Conservation (phyloP, 2,888 invertebrate species). For the Bhutanitis thaidina region DNA sequence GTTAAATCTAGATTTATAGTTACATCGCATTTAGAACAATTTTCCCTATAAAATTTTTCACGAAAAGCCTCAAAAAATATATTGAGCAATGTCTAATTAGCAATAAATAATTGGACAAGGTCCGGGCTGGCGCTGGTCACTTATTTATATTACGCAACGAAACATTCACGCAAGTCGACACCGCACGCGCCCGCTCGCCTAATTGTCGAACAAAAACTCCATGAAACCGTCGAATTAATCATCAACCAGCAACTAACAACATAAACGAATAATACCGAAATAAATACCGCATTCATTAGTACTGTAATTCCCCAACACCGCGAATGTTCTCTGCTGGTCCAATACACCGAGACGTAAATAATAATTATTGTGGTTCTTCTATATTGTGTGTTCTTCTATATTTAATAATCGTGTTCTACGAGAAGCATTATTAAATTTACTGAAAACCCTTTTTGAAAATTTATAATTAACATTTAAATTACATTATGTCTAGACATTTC, state of each 20-base stretch:
- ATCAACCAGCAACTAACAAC: constrained; percentile 47
- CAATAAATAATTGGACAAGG: constrained; percentile 59
- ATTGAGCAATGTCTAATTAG: constrained; percentile 49
- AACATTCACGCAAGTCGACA: constrained; percentile 59
- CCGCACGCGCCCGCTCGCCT: constrained; percentile 50
- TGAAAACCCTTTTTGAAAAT: too few relatives aligned
- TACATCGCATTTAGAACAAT: too few relatives aligned
- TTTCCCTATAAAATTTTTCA: too few relatives aligned
- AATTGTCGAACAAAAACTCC: constrained; percentile 73
- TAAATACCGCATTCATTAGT: constrained; percentile 26
- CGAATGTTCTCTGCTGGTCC: not conserved
- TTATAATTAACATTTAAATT: too few relatives aligned
- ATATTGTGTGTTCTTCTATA: too few relatives aligned
- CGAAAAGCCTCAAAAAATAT: too few relatives aligned
- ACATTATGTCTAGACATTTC: too few relatives aligned
- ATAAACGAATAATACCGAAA: constrained; percentile 52
- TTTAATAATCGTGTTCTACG: too few relatives aligned
- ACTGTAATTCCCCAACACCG: not conserved
- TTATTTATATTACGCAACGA: constrained; percentile 44
- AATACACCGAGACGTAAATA: not conserved
- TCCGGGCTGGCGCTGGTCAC: constrained; percentile 54
- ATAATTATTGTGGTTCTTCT: not conserved
- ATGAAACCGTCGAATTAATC: constrained; percentile 71
- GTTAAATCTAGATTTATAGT: too few relatives aligned
- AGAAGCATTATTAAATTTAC: too few relatives aligned